Conservation (phyloP, 2,888 invertebrate genomes). For the Ormyrus labotus region DNA sequence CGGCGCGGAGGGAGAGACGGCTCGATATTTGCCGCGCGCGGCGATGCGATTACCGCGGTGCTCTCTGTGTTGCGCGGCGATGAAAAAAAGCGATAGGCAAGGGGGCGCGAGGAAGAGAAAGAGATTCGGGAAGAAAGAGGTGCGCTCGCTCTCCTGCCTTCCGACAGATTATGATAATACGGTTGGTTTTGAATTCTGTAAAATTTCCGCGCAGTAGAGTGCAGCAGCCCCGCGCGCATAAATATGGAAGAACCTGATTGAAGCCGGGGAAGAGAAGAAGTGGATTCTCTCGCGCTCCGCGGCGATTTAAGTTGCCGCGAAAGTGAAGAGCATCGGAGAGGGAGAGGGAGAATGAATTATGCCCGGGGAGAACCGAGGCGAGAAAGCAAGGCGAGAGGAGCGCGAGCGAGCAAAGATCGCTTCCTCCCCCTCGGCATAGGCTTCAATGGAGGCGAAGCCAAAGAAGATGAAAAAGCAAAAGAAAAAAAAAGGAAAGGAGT, state of each 20-base stretch:
- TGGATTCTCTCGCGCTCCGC: background rate
- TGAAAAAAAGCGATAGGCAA: background rate
- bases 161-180: conserved; percentile 70
- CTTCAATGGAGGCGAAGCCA: background rate
- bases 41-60: background rate
- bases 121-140: no score
- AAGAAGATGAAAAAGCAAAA: conserved; percentile 1
- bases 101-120: conserved; percentile 33
- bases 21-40: background rate
- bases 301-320: background rate
- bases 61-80: no score
- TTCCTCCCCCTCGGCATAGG: background rate
- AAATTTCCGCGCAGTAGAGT: conserved; percentile 63
- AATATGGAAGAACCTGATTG: conserved; percentile 70
- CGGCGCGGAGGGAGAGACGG: no score
- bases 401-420: background rate
- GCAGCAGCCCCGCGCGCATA: conserved; percentile 38
- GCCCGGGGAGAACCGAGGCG: background rate
- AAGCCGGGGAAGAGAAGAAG: conserved; percentile 56
- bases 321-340: conserved; percentile 2
- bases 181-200: conserved; percentile 67
- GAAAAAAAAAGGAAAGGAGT: background rate
- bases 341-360: conserved; percentile 20
- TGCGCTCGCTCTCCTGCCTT: conserved; percentile 39
- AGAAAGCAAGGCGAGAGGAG: background rate